These are phyloP conservation scores for Eupristina koningsbergeri DNA, from an alignment of 1,140 invertebrate genomes.

Conservation along the genomic window DNA sequence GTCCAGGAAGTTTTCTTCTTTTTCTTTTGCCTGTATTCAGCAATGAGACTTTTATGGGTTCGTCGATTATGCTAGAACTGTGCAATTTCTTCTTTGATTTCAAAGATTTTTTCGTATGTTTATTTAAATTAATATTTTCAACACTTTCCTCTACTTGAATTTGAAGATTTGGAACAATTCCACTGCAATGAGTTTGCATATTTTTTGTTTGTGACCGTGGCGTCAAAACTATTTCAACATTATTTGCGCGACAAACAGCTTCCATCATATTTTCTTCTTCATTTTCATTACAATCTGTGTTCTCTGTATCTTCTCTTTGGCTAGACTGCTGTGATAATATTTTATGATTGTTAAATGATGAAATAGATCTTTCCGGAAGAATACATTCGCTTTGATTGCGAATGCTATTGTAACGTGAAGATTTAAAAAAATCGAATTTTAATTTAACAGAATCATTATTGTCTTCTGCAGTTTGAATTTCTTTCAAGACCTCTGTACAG, in stretches of 20 bases:
- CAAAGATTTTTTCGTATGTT: constrained; percentile 35
- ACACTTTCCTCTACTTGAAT: not conserved
- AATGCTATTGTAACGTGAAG: constrained; percentile 54
- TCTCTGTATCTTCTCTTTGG: not conserved
- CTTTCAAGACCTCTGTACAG: constrained; percentile 64
- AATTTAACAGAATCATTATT: constrained; percentile 66
- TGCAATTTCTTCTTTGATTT: constrained; percentile 47
- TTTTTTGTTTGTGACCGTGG: not conserved
- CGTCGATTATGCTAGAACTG: not conserved
- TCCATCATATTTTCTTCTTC: constrained; percentile 17
- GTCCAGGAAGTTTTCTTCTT: constrained; percentile 52
- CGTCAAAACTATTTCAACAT: constrained; percentile 12
- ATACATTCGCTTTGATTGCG: not conserved
- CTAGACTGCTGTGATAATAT: not conserved
- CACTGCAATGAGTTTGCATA: not conserved
- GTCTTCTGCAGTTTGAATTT: constrained; percentile 65
- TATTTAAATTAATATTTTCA: constrained; percentile 26
- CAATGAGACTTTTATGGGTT: constrained; percentile 5
- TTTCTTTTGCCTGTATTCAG: constrained; percentile 50
- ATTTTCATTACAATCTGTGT: constrained; percentile 12
- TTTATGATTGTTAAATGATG: constrained; percentile 19
- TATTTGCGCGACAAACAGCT: not conserved
- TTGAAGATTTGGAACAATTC: constrained; percentile 1
- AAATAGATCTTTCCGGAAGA: not conserved
- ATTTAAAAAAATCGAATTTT: constrained; percentile 68